Evolutionary conservation across 2,888 invertebrate genomes (phyloP), one percentile per base, ranked within the genome.

Genomic region (Podabrus alpinus): DNA sequence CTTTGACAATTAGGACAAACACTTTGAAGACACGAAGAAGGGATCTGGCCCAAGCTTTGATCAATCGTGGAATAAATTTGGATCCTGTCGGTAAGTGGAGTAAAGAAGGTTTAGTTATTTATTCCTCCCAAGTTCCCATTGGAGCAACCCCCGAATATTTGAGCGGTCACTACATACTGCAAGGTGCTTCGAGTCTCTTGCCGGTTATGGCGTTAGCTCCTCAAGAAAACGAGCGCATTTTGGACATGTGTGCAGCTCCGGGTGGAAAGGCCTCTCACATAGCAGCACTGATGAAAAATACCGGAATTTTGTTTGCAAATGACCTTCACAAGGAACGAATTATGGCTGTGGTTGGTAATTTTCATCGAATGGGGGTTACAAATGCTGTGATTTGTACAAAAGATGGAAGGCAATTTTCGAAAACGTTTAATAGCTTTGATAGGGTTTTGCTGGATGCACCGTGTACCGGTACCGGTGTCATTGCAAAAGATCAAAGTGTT

Each of bases 51-150:
- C 97, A 97, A 84, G 94, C 97, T 13, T 89, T 99, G 61, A 99
- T 99, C 72, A 96, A 96, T 84, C 91, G 99, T 83, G 99, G 99
- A 17, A 97, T 99, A 0, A 99, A 99, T 89, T 90, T 99, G 78
- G 99, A 99, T 88, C 98, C 99, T 0, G 92, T 99, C 73, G 99
- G 98, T 5, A 97, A 98, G 87, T 99, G 99, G 99, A 97, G 97
- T 67, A 99, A 98, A 89, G 96, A 98, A 16, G 99, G 99, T 11
- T 89, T 99, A 29, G 97, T 99, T 1, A 92, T 99, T 9, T 99
- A 97, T 86, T 97, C 95, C 80, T 94, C 98, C 0, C 96, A 97
- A 84, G 98, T 99, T 0, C 98, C 99, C 0, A 90, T 99, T 82
- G 99, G 98, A 78, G 99, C 99, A 1, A 99, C 99, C 0, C 99